Base-by-base conservation (phyloP, 2,888 invertebrate species). In the Arge pagana region DNA sequence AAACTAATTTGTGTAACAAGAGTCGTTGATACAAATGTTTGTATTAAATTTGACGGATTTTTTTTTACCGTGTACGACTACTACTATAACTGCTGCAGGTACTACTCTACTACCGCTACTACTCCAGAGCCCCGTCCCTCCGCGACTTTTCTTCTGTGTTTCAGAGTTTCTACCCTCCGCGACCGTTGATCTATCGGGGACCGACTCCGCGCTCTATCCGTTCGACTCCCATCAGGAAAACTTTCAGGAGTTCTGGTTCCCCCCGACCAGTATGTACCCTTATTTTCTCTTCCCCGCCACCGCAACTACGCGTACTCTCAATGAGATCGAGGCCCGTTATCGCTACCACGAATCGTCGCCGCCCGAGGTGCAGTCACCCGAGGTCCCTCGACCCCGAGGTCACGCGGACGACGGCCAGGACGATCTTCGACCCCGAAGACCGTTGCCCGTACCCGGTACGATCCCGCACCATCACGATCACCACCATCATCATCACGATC, bases 281-380 rank as follows among this genome's bases (percentile, higher is more conserved):
- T 82, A 82, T 74, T 83, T 84, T 78, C 78, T 85, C 64, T 83
- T 82, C 72, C 83, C 84, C 64, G 80, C 78, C 74, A 59, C 79
- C 77, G 68, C 79, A 73, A 70, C 77, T 77, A 53, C 77, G 77
- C 62, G 67, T 62, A 66, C 67, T 45, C 58, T 65, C 53, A 48
- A 30, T 39, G 55, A 19, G 48, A 42, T 36, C 37, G 52, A 45
- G 45, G 45, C 45, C 40, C 50, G 50, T 33, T 50, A 51, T 42
- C 50, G 18, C 35, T 42, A 51, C 50, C 41, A 45, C 45, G 45
- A 45, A 16, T 31, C 35, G 45, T 35, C 33, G 33, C 45, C 33
- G 28, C 50, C 40, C 37, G 33, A 52, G 52, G 52, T 36, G 10
- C n/a, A n/a, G n/a, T n/a, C n/a, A n/a, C 52, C 52, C 28, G 52